Conservation (phyloP, 2,113 vertebrate species). For the Amphiprion ocellaris region DNA sequence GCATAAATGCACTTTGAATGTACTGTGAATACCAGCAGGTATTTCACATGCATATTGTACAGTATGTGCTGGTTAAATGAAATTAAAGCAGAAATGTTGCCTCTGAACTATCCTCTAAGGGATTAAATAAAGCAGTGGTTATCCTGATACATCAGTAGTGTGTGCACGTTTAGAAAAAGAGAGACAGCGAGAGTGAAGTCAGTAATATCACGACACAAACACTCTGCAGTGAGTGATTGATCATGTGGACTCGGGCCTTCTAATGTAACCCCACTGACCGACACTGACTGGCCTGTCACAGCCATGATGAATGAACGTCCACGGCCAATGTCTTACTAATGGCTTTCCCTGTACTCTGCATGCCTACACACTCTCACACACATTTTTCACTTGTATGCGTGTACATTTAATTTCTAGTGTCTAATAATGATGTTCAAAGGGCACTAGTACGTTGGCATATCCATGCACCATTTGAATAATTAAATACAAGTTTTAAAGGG, state of each 20-base stretch:
- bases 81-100: slow-evolving; percentile 47
- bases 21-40: slow-evolving; percentile 14
- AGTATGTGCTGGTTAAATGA: slow-evolving; percentile 49
- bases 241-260: slow-evolving; percentile 44
- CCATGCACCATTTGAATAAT: no score
- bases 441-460: no score
- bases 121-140: slow-evolving; percentile 18
- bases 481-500: not conserved
- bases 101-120: slow-evolving; percentile 20
- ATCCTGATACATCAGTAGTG: not conserved
- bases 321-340: slow-evolving; percentile 63
- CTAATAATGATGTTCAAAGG: not conserved
- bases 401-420: not conserved
- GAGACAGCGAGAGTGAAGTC: not conserved
- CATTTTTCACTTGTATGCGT: not conserved
- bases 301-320: slow-evolving; percentile 70
- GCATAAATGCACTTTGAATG: slow-evolving; percentile 45
- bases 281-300: slow-evolving; percentile 64
- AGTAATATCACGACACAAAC: slow-evolving; percentile 39
- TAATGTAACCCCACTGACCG: slow-evolving; percentile 56
- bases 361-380: slow-evolving; percentile 2
- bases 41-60: slow-evolving; percentile 20
- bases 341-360: slow-evolving; percentile 36
- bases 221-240: slow-evolving; percentile 53
- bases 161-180: not conserved